A percentile compares a stretch with the other conserved stretches of the same genome.
Evolutionary conservation across 2,113 vertebrate genomes (phyloP).

Genomic region (Eudyptes chrysolophus): DNA sequence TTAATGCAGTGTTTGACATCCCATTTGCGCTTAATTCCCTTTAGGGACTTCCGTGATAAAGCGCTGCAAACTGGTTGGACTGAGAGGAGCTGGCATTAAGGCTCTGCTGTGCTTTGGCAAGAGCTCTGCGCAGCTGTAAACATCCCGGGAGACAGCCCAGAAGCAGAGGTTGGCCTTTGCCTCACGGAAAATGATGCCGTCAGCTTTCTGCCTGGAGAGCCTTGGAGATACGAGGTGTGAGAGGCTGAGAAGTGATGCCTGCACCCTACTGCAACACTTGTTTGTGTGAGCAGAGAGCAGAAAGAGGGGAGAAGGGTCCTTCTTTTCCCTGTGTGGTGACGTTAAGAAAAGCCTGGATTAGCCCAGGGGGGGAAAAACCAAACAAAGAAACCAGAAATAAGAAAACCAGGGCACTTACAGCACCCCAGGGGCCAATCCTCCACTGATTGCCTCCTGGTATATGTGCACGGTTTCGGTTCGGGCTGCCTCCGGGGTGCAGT

Average conservation of each 20-base stretch:
- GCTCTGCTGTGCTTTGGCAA: neutral
- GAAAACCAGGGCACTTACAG: constrained; percentile 80
- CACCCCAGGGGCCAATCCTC: constrained; percentile 97
- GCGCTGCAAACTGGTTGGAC: neutral
- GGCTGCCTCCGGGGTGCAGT: constrained; percentile 61
- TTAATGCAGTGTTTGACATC: neutral
- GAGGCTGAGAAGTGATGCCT: neutral
- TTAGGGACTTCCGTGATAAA: neutral
- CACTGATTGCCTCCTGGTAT: constrained; percentile 85
- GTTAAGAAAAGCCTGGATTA: neutral
- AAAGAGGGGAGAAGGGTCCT: neutral
- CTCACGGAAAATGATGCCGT: neutral
- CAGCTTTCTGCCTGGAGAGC: neutral
- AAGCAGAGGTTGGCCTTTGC: neutral
- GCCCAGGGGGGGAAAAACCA: neutral
- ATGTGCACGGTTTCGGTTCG: constrained; percentile 68
- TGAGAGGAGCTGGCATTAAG: neutral
- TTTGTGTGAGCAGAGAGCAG: neutral
- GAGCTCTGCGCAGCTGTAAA: neutral
- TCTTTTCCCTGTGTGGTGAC: neutral
- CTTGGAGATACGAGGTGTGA: neutral
- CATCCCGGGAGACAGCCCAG: neutral
- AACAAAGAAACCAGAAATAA: neutral
- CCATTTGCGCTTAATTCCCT: neutral
- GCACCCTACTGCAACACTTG: neutral